These are phyloP conservation scores for Equus przewalskii DNA, from an alignment of 2,113 vertebrate species.

Conservation along the genomic window DNA sequence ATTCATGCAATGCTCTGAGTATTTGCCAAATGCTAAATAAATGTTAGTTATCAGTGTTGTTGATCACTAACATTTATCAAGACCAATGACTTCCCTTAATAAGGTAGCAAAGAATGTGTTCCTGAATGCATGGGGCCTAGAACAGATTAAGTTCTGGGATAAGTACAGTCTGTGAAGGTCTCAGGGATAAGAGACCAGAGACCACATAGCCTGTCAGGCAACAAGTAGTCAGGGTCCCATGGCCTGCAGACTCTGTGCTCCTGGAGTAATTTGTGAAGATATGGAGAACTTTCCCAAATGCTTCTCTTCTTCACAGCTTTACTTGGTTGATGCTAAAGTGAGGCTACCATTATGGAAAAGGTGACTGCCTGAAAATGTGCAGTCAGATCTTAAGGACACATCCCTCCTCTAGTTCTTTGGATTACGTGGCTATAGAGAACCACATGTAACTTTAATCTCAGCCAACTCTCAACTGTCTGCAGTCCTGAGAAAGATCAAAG, in stretches of 20 bases:
- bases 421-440: background rate
- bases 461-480: background rate
- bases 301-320: background rate
- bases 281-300: background rate
- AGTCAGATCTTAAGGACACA: background rate
- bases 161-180: background rate
- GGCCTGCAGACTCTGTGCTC: rapidly evolving
- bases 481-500: background rate
- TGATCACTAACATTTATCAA: background rate
- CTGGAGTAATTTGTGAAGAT: background rate
- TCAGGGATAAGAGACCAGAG: background rate
- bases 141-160: background rate
- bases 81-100: background rate
- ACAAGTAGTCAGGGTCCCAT: background rate
- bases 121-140: background rate
- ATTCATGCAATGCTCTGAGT: background rate
- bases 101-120: no score
- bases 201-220: rapidly evolving
- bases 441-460: background rate
- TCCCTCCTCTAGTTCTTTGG: no score
- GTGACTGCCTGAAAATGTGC: background rate
- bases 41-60: background rate
- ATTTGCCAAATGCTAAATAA: background rate
- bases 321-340: background rate
- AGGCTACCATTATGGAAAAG: background rate